Conservation (phyloP, 2,888 invertebrate species). For the Agrotis clavis region DNA sequence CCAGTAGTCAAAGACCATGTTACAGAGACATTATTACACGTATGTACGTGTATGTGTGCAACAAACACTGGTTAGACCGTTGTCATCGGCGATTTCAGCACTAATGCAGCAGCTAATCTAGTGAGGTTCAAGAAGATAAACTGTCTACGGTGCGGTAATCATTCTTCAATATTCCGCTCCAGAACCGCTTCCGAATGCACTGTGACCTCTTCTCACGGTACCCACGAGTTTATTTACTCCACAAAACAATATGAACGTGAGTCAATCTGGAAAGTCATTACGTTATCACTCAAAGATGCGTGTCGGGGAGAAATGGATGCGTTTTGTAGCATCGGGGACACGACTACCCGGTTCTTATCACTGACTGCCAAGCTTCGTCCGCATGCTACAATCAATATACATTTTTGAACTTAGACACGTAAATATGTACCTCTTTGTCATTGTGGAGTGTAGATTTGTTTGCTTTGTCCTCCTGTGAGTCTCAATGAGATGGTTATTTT, state of each 20-base stretch:
- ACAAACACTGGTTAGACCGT: no score
- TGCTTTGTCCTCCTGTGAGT: slow-evolving; percentile 6
- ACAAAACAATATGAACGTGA: slow-evolving; percentile 80
- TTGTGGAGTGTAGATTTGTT: slow-evolving; percentile 29
- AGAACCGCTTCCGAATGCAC: slow-evolving; percentile 41
- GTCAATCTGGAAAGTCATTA: slow-evolving; percentile 87
- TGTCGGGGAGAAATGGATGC: slow-evolving; percentile 82
- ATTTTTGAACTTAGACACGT: slow-evolving; percentile 81
- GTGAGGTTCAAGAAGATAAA: no score
- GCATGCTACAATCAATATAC: slow-evolving; percentile 82
- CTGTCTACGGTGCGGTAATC: no score
- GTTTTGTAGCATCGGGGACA: slow-evolving; percentile 71
- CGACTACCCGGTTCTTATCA: slow-evolving; percentile 74
- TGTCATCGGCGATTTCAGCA: no score
- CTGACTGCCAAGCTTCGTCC: slow-evolving; percentile 75
- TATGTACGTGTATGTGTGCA: no score
- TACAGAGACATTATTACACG: no score
- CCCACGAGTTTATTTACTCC: slow-evolving; percentile 76
- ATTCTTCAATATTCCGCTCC: background rate
- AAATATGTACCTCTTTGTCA: slow-evolving; percentile 70
- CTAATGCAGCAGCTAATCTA: no score
- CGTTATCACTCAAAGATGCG: slow-evolving; percentile 81
- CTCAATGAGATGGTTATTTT: background rate
- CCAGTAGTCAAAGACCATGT: no score
- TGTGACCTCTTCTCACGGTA: slow-evolving; percentile 46